Evolutionary conservation across 2,113 vertebrate genomes (phyloP).

Genomic region (Triplophysa rosa): DNA sequence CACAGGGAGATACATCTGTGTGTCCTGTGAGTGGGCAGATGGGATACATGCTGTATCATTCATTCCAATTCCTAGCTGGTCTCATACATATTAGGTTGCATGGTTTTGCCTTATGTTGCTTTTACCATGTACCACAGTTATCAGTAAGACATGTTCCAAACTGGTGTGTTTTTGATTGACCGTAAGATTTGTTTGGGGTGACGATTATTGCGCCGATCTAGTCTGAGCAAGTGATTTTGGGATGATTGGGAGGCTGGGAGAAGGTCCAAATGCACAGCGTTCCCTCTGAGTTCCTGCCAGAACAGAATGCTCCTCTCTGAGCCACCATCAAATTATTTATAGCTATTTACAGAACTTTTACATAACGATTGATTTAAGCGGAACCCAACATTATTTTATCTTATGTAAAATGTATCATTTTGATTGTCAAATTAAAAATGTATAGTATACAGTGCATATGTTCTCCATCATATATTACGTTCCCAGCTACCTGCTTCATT

Average conservation of each 20-base stretch:
- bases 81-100: slow-evolving; percentile 39
- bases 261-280: slow-evolving; percentile 41
- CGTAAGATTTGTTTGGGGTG: slow-evolving; percentile 3
- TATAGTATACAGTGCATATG: no score
- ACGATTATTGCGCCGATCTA: slow-evolving; percentile 29
- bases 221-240: slow-evolving; percentile 40
- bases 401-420: no score
- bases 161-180: not conserved
- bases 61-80: not conserved
- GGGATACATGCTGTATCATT: slow-evolving; percentile 36
- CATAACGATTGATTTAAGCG: no score
- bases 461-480: no score
- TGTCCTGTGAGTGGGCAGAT: slow-evolving; percentile 43
- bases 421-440: no score
- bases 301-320: slow-evolving; percentile 6
- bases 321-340: slow-evolving; percentile 42
- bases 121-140: slow-evolving; percentile 5
- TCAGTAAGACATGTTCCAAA: not conserved
- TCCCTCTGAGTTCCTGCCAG: slow-evolving; percentile 27
- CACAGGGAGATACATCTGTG: no score
- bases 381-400: no score
- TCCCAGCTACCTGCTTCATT: no score
- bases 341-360: slow-evolving; percentile 8
- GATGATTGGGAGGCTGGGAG: slow-evolving; percentile 45
- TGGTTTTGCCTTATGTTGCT: slow-evolving; percentile 32